Evolutionary conservation across 2,888 invertebrate genomes (phyloP), one percentile per base, ranked within the genome.

Genomic region (Stenotaenia linearis): DNA sequence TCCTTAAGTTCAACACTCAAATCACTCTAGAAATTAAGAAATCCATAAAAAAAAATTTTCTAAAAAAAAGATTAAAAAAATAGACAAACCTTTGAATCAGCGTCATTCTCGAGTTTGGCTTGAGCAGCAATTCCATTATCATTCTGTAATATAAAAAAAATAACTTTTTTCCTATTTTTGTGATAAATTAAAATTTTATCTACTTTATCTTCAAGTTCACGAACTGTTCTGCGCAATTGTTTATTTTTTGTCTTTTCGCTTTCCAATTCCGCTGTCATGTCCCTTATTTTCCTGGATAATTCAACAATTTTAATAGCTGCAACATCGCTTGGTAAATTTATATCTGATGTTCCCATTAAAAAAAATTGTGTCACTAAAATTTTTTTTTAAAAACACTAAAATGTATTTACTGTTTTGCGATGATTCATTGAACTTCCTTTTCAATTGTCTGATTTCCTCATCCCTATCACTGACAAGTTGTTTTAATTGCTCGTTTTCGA

Each of bases 211-310:
- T 78, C 61, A 28, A 78, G 28, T 21, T 61, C 61, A 15, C 7
- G 23, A 28, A 78, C 12, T 15, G 18, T 32, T 28, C 32, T 12
- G 12, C 21, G 89, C 0, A 91, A 84, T 77, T 88, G 88, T 86
- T 90, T 91, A 0, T 91, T 83, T 84, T 90, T 89, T 81, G 85
- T 5, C 88, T 88, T 82, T 90, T 89, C 56, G 88, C 88, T 84
- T 88, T 85, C 81, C 9, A 79, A 79, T 74, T 69, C 75, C 3
- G 37, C 74, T 2, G 89, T 89, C 80, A 90, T 88, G 82, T 91
- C 91, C 37, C 91, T 86, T 77, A 91, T 89, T 84, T 90, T 90
- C 84, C 91, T 91, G 83, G 90, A 91, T 6, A 92, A 86, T 79
- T 91, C 91, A 0, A 91, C 89, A 80, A 92, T 90, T 86, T 91